A percentile compares a stretch with the other conserved stretches of the same genome.
Evolutionary conservation across 2,113 vertebrate genomes (phyloP).

Genomic region (Spermophilus dauricus): DNA sequence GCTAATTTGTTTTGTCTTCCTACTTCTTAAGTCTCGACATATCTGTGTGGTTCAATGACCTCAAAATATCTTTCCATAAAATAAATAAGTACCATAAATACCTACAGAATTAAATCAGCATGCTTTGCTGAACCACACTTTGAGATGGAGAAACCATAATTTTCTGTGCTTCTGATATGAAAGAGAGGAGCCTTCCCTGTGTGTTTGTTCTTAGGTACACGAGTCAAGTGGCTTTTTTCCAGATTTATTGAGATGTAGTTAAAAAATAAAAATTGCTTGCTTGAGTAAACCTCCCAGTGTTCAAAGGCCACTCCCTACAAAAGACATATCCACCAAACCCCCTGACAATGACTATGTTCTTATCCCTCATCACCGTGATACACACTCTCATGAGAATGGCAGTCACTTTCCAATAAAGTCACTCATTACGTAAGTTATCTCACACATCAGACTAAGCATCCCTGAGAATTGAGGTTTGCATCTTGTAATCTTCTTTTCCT

Average conservation of each 20-base stretch:
- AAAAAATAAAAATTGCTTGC: neutral
- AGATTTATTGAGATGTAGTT: neutral
- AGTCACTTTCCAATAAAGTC: neutral
- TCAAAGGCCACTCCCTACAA: neutral
- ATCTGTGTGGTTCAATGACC: neutral
- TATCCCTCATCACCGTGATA: neutral
- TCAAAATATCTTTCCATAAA: neutral
- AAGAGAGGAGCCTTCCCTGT: neutral
- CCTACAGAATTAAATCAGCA: neutral
- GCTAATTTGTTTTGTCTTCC: neutral
- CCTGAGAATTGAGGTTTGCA: neutral
- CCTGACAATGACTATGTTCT: rapidly evolving
- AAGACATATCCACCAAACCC: neutral
- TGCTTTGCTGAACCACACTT: neutral
- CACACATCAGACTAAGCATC: neutral
- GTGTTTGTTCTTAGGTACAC: neutral
- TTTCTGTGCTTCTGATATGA: neutral
- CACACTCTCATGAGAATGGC: neutral
- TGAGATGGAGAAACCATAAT: neutral
- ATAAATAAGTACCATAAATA: neutral
- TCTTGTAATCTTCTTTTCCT: neutral
- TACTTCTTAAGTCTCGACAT: neutral
- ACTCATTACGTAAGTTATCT: too few species aligned
- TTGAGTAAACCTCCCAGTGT: neutral
- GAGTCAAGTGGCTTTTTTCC: neutral